Percentiles rank a stretch among this genome's conserved stretches.
Evolutionary conservation across 1,140 invertebrate genomes (phyloP).

Genomic region (Aphelinus atriplicis): DNA sequence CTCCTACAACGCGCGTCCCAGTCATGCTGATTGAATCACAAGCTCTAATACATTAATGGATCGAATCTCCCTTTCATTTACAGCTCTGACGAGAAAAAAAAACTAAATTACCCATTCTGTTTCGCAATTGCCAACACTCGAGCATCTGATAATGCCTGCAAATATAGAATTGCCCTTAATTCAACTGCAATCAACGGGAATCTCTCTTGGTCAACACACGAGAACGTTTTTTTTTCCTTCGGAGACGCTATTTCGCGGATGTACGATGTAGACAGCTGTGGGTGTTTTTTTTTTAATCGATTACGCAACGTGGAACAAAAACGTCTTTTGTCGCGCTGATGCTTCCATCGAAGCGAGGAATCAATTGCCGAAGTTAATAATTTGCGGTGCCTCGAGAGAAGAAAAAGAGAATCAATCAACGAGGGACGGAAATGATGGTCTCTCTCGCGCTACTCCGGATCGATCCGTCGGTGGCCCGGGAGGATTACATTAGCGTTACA

Average conservation of each 20-base stretch:
- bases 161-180: slow-evolving; percentile 27
- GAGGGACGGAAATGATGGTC: not conserved
- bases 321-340: too few relatives aligned
- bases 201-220: not conserved
- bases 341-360: too few relatives aligned
- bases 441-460: too few relatives aligned
- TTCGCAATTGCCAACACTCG: not conserved
- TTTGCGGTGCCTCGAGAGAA: not conserved
- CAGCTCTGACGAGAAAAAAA: slow-evolving; percentile 3
- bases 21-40: slow-evolving; percentile 21
- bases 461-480: too few relatives aligned
- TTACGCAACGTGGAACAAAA: too few relatives aligned
- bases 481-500: too few relatives aligned
- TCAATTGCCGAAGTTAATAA: too few relatives aligned
- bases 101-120: not conserved
- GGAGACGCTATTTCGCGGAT: too few relatives aligned
- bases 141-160: not conserved
- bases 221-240: too few relatives aligned
- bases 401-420: too few relatives aligned
- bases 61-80: slow-evolving; percentile 26
- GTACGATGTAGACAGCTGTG: too few relatives aligned
- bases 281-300: too few relatives aligned
- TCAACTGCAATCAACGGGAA: not conserved
- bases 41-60: slow-evolving; percentile 17
- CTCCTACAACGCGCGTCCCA: slow-evolving; percentile 10